Evolutionary conservation across 2,888 invertebrate species (phyloP).

Genomic region (Actias luna): DNA sequence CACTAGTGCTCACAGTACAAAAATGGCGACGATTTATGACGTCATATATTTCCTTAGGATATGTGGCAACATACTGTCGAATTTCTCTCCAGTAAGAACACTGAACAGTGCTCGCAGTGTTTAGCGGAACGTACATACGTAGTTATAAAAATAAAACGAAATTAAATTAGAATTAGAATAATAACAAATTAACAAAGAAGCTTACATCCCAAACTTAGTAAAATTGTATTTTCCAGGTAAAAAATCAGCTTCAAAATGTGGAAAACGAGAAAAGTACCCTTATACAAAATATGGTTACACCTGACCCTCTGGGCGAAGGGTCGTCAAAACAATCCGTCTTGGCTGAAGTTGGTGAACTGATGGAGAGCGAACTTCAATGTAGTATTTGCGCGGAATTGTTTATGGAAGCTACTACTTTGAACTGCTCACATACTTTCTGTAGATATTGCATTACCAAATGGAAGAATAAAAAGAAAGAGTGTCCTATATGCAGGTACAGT

Average conservation of each 20-base stretch:
- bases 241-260: slow-evolving; percentile 51
- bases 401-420: slow-evolving; percentile 85
- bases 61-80: no score
- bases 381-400: slow-evolving; percentile 89
- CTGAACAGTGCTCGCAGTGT: no score
- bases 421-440: slow-evolving; percentile 90
- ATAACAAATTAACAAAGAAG: not conserved
- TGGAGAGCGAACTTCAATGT: slow-evolving; percentile 88
- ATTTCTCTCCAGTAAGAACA: no score
- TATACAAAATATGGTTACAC: slow-evolving; percentile 43
- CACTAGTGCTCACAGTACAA: no score
- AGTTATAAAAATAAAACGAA: no score
- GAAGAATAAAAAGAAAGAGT: slow-evolving; percentile 85
- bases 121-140: no score
- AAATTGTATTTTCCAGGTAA: slow-evolving; percentile 44
- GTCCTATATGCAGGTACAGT: slow-evolving; percentile 85
- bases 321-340: slow-evolving; percentile 48
- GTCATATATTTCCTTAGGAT: no score
- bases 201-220: not conserved
- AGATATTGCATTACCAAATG: slow-evolving; percentile 86
- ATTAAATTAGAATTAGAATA: no score
- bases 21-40: no score
- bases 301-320: slow-evolving; percentile 33
- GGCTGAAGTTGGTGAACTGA: slow-evolving; percentile 75
- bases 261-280: slow-evolving; percentile 57